phyloP scores from a whole-genome alignment of 2,113 vertebrate species.

The Stigmatopora nigra region DNA sequence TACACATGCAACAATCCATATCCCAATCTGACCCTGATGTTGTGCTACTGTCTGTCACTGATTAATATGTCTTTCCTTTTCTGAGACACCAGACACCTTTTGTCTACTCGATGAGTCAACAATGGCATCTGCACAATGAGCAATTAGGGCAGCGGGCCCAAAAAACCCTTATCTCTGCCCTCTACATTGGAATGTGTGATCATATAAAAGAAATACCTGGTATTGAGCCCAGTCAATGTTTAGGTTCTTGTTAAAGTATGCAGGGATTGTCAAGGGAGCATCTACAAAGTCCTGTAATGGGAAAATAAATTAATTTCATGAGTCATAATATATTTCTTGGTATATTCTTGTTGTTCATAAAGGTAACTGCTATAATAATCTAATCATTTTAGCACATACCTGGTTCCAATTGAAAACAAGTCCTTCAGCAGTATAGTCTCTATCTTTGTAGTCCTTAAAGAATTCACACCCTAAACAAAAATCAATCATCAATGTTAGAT shows the following conservation, averaged over 20 bases:
- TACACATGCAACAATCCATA: too few relatives aligned
- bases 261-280: conserved; percentile 90
- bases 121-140: too few relatives aligned
- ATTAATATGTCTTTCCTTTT: too few relatives aligned
- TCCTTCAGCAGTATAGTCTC: conserved; percentile 93
- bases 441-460: conserved; percentile 97
- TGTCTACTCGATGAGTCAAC: too few relatives aligned
- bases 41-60: too few relatives aligned
- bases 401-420: conserved; percentile 99
- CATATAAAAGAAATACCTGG: conserved; percentile 70
- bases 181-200: neutral
- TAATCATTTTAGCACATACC: conserved; percentile 63
- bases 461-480: conserved; percentile 88
- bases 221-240: conserved; percentile 95
- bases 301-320: neutral
- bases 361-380: neutral
- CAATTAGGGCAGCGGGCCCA: neutral
- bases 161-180: neutral
- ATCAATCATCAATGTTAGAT: neutral
- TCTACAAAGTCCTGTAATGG: conserved; percentile 88
- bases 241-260: conserved; percentile 79
- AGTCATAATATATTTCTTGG: neutral
- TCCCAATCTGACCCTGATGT: too few relatives aligned
- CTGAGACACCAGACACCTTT: too few relatives aligned
- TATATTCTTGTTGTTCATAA: too few relatives aligned